These are phyloP conservation scores for Bubo bubo DNA, from an alignment of 2,113 vertebrate genomes.

Conservation along the genomic window DNA sequence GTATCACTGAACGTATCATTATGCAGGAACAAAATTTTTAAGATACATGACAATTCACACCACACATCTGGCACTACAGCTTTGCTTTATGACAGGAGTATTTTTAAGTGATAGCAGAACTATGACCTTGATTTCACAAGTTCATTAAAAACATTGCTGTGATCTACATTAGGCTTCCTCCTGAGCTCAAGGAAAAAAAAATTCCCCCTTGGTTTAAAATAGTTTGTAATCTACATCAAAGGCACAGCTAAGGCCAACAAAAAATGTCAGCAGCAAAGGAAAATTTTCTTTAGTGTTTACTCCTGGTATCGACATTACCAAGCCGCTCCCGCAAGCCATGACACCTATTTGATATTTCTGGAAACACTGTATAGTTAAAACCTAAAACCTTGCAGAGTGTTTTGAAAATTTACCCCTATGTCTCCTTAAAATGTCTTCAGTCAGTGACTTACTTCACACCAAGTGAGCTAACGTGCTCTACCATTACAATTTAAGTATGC, in stretches of 20 bases:
- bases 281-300: not conserved
- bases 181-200: not conserved
- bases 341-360: not conserved
- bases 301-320: not conserved
- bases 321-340: not conserved
- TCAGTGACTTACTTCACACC: not conserved
- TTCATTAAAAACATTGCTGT: constrained; percentile 4
- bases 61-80: constrained; percentile 38
- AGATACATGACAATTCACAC: not conserved
- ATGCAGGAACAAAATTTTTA: not conserved
- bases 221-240: constrained; percentile 6
- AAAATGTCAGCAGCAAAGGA: not conserved
- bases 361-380: not conserved
- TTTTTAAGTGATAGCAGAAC: constrained; percentile 8
- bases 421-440: not conserved
- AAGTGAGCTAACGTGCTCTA: not conserved
- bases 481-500: not conserved
- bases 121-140: constrained; percentile 48
- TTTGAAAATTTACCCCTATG: not conserved
- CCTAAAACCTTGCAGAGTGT: not conserved
- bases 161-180: not conserved
- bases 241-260: not conserved
- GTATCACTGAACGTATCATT: not conserved
- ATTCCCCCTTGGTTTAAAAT: not conserved
- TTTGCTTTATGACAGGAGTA: not conserved